Base-by-base conservation (phyloP, 1,140 invertebrate genomes). In the Lucilia cuprina region DNA sequence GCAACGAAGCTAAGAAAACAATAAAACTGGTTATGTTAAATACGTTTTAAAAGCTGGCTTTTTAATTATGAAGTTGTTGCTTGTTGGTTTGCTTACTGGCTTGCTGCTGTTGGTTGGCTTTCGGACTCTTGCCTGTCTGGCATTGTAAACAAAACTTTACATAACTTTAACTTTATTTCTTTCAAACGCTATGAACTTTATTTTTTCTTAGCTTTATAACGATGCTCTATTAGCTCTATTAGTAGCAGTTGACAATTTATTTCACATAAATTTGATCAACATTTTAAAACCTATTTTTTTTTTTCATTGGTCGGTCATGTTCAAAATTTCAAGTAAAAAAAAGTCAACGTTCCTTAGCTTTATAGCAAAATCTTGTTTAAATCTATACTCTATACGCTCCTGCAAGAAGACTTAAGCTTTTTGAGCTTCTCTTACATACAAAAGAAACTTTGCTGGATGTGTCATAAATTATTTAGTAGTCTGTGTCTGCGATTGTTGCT, bases 21-120 rank as follows among this genome's bases (percentile, higher is more conserved):
- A 47, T 47, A 78, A 75, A 78, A 78, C 75, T 78, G 75, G 75
- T 78, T 78, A 78, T 78, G 75, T 41, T 78, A 78, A 78, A 78
- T 78, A 78, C 35, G 35, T 47, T n/a, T 70, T 21, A 21, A 70
- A 70, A 19, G 65, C 21, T 70, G 21, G 35, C 75, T 78, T 78
- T 78, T 78, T 70, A 70, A 70, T 70, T 70, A 70, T 78, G 75
- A 78, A 78, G 75, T 78, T 78, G 75, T 70, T 19, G 65, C 55
- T 60, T 10, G 55, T 13, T 60, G 2, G 13, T 1, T 60, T 12
- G n/a, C 14, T n/a, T n/a, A 3, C 55, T 60, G 55, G 14, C n/a
- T 60, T 2, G 4, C 30, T 10, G 34, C 9, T 30, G 25, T 13
- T 60, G 55, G 55, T 14, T n/a, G n/a, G n/a, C 14, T n/a, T 7